Percentiles rank a stretch among this genome's conserved stretches.
Conservation (phyloP, 1,140 invertebrate species). For the Drosophila insularis region DNA sequence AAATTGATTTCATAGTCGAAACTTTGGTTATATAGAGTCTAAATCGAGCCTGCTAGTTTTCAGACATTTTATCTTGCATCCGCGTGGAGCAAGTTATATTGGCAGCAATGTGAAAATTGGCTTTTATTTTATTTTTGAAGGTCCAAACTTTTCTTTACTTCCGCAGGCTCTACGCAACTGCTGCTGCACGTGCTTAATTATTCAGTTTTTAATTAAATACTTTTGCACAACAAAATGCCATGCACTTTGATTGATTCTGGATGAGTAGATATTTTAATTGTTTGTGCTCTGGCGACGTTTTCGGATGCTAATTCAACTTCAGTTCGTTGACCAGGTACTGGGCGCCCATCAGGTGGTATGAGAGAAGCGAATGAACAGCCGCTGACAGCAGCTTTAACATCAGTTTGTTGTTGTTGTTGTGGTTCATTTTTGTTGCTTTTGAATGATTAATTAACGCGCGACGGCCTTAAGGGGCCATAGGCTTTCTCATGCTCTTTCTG, state of each 20-base stretch:
- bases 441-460: slow-evolving; percentile 70
- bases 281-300: slow-evolving; percentile 46
- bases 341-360: background rate
- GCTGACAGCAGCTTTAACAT: slow-evolving; percentile 45
- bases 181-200: slow-evolving; percentile 52
- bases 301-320: slow-evolving; percentile 7
- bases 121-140: slow-evolving; percentile 5
- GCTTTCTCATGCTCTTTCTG: slow-evolving; percentile 21
- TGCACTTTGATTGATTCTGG: slow-evolving; percentile 40
- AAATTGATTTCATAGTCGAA: background rate
- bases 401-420: background rate
- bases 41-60: slow-evolving; percentile 13
- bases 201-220: slow-evolving; percentile 73
- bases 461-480: slow-evolving; percentile 47
- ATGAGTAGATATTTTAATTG: slow-evolving; percentile 51
- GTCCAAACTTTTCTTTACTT: slow-evolving; percentile 42
- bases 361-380: slow-evolving; percentile 12
- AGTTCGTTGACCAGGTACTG: slow-evolving; percentile 63
- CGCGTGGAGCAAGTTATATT: slow-evolving; percentile 48
- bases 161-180: slow-evolving; percentile 38
- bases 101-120: slow-evolving; percentile 53
- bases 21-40: background rate
- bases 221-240: background rate
- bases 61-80: background rate
- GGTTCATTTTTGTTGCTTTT: slow-evolving; percentile 30